Percentiles rank a stretch among this genome's conserved stretches.
Evolutionary conservation across 1,140 invertebrate species (phyloP).

Genomic region (Drosophila sp.): DNA sequence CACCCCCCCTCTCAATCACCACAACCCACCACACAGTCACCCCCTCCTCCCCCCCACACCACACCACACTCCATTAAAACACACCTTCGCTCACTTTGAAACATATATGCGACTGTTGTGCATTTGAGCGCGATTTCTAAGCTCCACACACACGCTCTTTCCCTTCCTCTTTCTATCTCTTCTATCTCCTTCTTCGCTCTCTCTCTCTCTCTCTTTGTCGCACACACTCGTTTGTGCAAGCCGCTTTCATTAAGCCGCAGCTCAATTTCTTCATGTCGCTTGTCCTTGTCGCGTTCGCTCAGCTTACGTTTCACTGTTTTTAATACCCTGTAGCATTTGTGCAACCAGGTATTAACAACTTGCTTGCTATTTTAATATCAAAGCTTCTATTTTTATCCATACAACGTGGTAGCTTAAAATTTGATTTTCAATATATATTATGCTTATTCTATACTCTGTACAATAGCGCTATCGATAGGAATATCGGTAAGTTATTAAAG

Average conservation of each 20-base stretch:
- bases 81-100: neutral
- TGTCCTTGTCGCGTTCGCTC: conserved; percentile 48
- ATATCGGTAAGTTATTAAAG: no score
- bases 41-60: neutral
- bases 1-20: neutral
- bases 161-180: neutral
- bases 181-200: neutral
- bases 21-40: neutral
- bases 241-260: conserved; percentile 60
- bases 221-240: conserved; percentile 7
- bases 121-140: conserved; percentile 51
- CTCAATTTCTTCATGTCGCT: conserved; percentile 52
- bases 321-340: conserved; percentile 6
- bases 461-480: no score
- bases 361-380: neutral
- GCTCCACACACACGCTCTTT: conserved; percentile 14
- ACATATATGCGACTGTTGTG: conserved; percentile 4
- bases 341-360: neutral
- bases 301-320: conserved; percentile 25
- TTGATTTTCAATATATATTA: no score
- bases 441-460: no score
- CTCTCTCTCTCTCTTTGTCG: neutral
- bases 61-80: no score
- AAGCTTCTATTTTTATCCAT: neutral
- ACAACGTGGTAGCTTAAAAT: neutral